A percentile compares a stretch with the other conserved stretches of the same genome.
phyloP scores from a whole-genome alignment of 2,113 vertebrate genomes.

The Paraplagusia blochii region DNA sequence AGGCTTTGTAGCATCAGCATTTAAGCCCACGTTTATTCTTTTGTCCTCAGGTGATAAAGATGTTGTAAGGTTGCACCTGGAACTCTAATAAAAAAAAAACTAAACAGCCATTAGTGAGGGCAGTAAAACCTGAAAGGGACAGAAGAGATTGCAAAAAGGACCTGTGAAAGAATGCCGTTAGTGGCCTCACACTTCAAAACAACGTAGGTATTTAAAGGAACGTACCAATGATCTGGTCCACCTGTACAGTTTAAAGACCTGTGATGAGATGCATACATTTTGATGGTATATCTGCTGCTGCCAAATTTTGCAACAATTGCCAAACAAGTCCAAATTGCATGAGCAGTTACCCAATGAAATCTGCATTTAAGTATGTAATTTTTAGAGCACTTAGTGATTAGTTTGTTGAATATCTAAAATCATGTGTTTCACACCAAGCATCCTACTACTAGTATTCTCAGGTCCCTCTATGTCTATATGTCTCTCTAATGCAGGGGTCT shows the following conservation, averaged over 20 bases:
- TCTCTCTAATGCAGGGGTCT: too few relatives aligned
- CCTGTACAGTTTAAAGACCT: conserved; percentile 9
- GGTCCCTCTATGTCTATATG: too few relatives aligned
- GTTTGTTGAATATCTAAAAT: neutral
- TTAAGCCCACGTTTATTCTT: conserved; percentile 17
- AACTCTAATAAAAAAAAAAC: conserved; percentile 67
- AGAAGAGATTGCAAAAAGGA: conserved; percentile 52
- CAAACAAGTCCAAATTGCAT: too few relatives aligned
- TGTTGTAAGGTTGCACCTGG: conserved; percentile 64
- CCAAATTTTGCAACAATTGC: too few relatives aligned
- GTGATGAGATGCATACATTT: neutral
- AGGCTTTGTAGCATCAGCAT: conserved; percentile 27
- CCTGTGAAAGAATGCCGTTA: conserved; percentile 58
- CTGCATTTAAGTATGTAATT: too few relatives aligned
- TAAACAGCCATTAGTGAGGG: conserved; percentile 57
- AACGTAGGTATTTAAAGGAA: conserved; percentile 52
- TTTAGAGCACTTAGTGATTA: too few relatives aligned
- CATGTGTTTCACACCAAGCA: neutral
- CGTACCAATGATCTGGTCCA: conserved; percentile 13
- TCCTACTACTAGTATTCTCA: too few relatives aligned
- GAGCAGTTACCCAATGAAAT: too few relatives aligned
- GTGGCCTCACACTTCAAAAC: conserved; percentile 19
- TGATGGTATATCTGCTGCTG: neutral
- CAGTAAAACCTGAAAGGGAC: conserved; percentile 58
- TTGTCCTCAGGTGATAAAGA: conserved; percentile 62